A percentile compares a stretch with the other conserved stretches of the same genome.
phyloP scores from a whole-genome alignment of 2,888 invertebrate genomes.

The Amaurobius ferox region DNA sequence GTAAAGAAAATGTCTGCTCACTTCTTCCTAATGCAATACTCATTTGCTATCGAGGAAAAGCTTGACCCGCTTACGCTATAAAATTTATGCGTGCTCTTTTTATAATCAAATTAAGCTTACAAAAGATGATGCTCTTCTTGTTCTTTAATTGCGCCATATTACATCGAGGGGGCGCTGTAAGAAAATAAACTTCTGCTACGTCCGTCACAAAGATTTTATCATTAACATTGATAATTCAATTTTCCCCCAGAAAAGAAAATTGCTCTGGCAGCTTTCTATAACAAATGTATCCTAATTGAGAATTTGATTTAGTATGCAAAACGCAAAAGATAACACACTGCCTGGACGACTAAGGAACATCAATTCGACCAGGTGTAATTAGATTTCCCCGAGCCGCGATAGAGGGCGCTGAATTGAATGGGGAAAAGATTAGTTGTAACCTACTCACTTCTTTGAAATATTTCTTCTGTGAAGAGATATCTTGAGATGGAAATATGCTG shows the following conservation, averaged over 20 bases:
- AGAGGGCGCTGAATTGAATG: constrained; percentile 21
- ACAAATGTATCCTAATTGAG: constrained; percentile 31
- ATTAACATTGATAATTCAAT: constrained; percentile 59
- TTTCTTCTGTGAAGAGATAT: constrained; percentile 1
- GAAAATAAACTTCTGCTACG: constrained; percentile 26
- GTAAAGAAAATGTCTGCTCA: neutral
- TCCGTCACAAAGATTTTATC: constrained; percentile 48
- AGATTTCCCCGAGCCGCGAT: constrained; percentile 20
- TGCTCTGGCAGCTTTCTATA: constrained; percentile 10
- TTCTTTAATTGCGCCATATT: neutral
- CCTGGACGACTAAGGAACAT: constrained; percentile 22
- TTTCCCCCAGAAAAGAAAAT: constrained; percentile 28
- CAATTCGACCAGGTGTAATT: constrained; percentile 38
- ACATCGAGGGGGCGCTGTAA: neutral
- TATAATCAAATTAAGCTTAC: constrained; percentile 38
- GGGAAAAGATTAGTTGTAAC: neutral
- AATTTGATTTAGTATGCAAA: constrained; percentile 59
- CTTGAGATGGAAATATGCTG: constrained; percentile 37
- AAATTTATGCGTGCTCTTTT: neutral
- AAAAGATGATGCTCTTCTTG: constrained; percentile 28
- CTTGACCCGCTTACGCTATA: neutral
- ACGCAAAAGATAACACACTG: constrained; percentile 36
- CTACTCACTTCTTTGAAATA: neutral
- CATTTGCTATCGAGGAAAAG: neutral
- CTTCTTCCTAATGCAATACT: neutral